These are phyloP conservation scores for Eubucco bourcierii DNA, from an alignment of 2,113 vertebrate genomes.

Conservation along the genomic window DNA sequence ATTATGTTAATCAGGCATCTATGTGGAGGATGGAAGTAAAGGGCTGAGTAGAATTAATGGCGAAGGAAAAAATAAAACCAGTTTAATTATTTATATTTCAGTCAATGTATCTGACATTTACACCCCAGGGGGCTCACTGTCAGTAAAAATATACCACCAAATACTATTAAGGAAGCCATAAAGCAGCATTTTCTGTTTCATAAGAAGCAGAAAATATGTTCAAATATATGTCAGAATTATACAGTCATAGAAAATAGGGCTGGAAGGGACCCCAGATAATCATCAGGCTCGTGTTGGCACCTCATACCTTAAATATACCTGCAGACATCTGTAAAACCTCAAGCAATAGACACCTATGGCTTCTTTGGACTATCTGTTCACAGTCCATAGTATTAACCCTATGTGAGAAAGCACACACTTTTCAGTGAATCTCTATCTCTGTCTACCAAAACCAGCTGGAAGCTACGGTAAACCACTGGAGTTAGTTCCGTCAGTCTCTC, in stretches of 20 bases:
- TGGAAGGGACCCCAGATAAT: not conserved
- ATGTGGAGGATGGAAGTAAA: not conserved
- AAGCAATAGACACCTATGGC: not conserved
- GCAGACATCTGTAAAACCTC: not conserved
- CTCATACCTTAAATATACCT: not conserved
- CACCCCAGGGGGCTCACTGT: not conserved
- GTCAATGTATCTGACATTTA: not conserved
- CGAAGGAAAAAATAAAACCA: not conserved
- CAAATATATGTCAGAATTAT: not conserved
- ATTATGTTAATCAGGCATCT: slow-evolving; percentile 15
- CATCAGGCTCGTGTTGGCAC: not conserved
- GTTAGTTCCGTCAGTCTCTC: not conserved
- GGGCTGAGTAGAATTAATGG: not conserved
- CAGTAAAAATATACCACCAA: not conserved
- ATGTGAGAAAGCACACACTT: not conserved
- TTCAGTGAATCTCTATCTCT: not conserved
- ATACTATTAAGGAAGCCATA: not conserved
- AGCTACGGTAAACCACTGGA: not conserved
- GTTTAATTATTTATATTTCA: not conserved
- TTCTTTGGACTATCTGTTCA: not conserved
- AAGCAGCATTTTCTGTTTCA: not conserved
- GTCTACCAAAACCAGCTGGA: not conserved
- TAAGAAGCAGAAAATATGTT: not conserved
- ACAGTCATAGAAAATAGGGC: not conserved
- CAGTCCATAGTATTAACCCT: not conserved